These are phyloP conservation scores for Limosa lapponica DNA, from an alignment of 2,797 vertebrate species.

Conservation along the genomic window DNA sequence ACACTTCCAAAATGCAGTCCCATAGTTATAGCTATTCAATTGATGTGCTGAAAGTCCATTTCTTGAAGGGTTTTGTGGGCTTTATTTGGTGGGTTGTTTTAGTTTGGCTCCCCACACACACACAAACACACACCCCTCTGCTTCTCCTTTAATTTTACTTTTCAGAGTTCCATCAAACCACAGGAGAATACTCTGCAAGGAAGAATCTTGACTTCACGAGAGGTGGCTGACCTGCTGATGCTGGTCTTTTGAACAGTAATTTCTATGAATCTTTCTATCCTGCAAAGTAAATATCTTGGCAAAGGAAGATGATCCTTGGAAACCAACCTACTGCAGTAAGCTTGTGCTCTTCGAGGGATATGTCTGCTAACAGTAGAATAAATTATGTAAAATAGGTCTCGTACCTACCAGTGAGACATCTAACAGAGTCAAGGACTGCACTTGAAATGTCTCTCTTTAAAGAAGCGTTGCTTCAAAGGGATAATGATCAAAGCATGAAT, in stretches of 20 bases:
- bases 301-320: conserved; percentile 29
- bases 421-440: conserved; percentile 80
- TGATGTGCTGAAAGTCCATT: not conserved
- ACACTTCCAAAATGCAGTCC: not conserved
- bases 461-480: conserved; percentile 87
- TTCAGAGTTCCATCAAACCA: not conserved
- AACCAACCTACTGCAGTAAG: conserved; percentile 13
- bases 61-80: not conserved
- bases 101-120: not conserved
- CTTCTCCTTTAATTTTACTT: not conserved
- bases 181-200: not conserved
- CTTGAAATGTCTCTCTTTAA: conserved; percentile 83
- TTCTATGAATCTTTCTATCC: not conserved
- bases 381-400: conserved; percentile 82
- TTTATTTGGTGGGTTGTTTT: not conserved
- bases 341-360: not conserved
- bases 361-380: conserved; percentile 76
- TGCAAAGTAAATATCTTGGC: conserved; percentile 13
- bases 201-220: not conserved
- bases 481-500: conserved; percentile 88
- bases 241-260: not conserved
- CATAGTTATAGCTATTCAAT: fast-evolving
- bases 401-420: conserved; percentile 70
- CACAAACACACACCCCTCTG: too few species aligned
- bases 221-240: not conserved